These are phyloP conservation scores for Saccostrea echinata DNA, from an alignment of 1,140 invertebrate genomes.

Conservation along the genomic window DNA sequence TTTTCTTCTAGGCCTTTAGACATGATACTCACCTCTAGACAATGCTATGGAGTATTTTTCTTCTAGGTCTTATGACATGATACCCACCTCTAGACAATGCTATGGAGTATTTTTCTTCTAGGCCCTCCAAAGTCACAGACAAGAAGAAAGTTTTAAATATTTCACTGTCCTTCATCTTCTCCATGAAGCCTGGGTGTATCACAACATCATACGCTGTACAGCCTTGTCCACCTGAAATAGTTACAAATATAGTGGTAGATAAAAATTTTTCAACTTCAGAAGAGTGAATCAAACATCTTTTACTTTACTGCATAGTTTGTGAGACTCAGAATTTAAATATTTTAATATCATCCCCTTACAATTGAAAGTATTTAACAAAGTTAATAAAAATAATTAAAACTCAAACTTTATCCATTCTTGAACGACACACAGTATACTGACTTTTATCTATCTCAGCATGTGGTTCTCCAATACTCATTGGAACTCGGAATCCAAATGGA, in stretches of 20 bases:
- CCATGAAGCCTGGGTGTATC: constrained; percentile 87
- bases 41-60: constrained; percentile 87
- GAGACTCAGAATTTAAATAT: too few relatives aligned
- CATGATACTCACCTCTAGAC: constrained; percentile 83
- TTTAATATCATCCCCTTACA: too few relatives aligned
- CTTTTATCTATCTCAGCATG: constrained; percentile 89
- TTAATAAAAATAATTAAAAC: too few relatives aligned
- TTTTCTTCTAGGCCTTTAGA: constrained; percentile 89
- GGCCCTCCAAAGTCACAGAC: constrained; percentile 87
- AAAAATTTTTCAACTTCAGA: too few relatives aligned
- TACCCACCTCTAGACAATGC: constrained; percentile 83
- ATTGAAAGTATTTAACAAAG: too few relatives aligned
- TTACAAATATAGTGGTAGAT: too few relatives aligned
- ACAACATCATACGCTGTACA: constrained; percentile 89
- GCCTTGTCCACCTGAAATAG: constrained; percentile 82
- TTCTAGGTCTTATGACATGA: constrained; percentile 85
- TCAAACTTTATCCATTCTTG: too few relatives aligned
- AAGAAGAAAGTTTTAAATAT: constrained; percentile 89
- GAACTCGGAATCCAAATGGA: constrained; percentile 87
- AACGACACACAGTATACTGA: constrained; percentile 67
- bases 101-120: constrained; percentile 88
- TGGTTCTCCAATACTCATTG: constrained; percentile 92
- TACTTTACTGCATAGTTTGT: too few relatives aligned
- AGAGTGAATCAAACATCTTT: too few relatives aligned
- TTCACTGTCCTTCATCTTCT: constrained; percentile 83